Conservation (phyloP, 2,113 vertebrate species). For the Gavialis gangeticus region DNA sequence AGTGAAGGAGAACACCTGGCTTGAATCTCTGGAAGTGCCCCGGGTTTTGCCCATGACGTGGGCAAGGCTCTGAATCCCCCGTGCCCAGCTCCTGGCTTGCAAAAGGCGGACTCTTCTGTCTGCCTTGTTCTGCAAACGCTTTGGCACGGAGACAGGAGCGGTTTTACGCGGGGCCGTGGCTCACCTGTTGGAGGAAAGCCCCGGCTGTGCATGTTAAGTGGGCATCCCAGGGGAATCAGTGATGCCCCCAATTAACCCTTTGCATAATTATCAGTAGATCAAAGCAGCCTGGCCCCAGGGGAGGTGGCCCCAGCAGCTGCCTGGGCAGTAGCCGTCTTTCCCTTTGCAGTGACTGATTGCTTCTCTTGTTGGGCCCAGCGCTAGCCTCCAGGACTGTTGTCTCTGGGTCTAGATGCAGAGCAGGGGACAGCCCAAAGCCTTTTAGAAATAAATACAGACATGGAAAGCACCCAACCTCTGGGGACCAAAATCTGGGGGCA, state of each 20-base stretch:
- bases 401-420: fast-evolving
- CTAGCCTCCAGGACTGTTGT: fast-evolving
- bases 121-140: not conserved
- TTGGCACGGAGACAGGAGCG: not conserved
- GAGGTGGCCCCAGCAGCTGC: fast-evolving
- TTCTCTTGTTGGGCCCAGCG: not conserved
- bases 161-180: not conserved
- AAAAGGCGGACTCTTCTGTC: not conserved
- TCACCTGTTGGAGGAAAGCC: not conserved
- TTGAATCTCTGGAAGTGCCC: not conserved
- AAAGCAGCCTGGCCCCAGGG: not conserved
- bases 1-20: fast-evolving
- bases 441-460: too few species aligned
- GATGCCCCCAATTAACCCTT: not conserved
- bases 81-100: not conserved
- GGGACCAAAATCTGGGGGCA: too few species aligned
- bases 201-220: not conserved
- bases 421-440: not conserved
- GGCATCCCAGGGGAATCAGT: not conserved
- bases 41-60: not conserved
- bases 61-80: not conserved
- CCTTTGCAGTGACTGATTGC: not conserved
- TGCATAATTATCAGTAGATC: not conserved
- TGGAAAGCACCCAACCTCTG: too few species aligned
- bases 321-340: not conserved